phyloP scores from a whole-genome alignment of 2,797 vertebrate species.

The Nasua narica region DNA sequence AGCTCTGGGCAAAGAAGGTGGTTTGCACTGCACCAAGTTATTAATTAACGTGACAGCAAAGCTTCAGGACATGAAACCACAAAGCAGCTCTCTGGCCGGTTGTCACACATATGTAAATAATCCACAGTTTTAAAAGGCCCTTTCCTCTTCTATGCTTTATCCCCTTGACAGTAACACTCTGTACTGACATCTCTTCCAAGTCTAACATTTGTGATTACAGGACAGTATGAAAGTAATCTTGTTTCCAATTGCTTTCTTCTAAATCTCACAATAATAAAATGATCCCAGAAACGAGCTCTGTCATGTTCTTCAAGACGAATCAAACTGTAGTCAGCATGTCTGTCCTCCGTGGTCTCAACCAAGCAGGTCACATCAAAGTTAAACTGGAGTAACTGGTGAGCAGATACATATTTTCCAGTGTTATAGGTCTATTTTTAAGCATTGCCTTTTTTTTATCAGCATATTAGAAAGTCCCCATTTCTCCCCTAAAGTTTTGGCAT shows the following conservation, averaged over 20 bases:
- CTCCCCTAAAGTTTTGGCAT: neutral
- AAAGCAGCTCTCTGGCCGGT: conserved; percentile 24
- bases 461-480: neutral
- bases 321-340: neutral
- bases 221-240: conserved; percentile 34
- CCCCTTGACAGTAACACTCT: conserved; percentile 54
- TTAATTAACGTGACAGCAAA: conserved; percentile 67
- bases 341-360: neutral
- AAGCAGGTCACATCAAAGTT: neutral
- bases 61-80: conserved; percentile 60
- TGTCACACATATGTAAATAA: conserved; percentile 66
- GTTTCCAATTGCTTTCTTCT: neutral
- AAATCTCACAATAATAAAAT: conserved; percentile 22
- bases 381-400: neutral
- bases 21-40: conserved; percentile 58
- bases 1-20: conserved; percentile 46
- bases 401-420: neutral
- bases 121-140: conserved; percentile 28
- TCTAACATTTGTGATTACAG: conserved; percentile 50
- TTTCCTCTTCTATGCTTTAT: conserved; percentile 44
- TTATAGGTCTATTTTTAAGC: neutral
- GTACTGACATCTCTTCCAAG: conserved; percentile 46
- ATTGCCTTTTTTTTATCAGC: neutral
- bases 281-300: neutral
- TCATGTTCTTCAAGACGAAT: neutral